Conservation (phyloP, 2,113 vertebrate species). For the Phycodurus eques region DNA sequence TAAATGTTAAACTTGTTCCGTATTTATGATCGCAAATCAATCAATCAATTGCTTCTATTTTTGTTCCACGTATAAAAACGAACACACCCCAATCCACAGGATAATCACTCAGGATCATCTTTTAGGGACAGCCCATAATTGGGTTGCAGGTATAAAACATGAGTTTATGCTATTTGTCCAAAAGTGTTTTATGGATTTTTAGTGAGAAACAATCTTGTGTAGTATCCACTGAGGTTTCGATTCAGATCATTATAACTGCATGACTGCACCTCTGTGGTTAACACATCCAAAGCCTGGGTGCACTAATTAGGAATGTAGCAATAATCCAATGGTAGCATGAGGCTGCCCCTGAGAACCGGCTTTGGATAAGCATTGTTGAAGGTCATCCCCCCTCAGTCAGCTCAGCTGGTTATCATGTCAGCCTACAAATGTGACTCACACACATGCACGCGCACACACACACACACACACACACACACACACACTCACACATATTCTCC, state of each 20-base stretch:
- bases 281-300: slow-evolving; percentile 21
- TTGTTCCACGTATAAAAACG: too few species aligned
- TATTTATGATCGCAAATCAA: too few species aligned
- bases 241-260: slow-evolving; percentile 26
- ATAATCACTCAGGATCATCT: too few species aligned
- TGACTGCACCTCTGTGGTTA: slow-evolving; percentile 26
- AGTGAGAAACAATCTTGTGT: not conserved
- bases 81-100: too few species aligned
- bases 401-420: slow-evolving; percentile 55
- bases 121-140: too few species aligned
- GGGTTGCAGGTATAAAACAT: too few species aligned
- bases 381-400: slow-evolving; percentile 57
- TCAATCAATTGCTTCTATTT: not conserved
- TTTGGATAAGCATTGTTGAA: slow-evolving; percentile 53
- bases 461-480: not conserved
- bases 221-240: not conserved
- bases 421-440: slow-evolving; percentile 43
- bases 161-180: too few species aligned
- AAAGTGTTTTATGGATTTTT: not conserved
- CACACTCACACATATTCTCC: not conserved
- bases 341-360: slow-evolving; percentile 47
- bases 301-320: slow-evolving; percentile 50
- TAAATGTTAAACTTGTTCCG: too few species aligned
- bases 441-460: slow-evolving; percentile 1
- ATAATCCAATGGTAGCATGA: slow-evolving; percentile 58